A percentile compares a stretch with the other conserved stretches of the same genome.
phyloP scores from a whole-genome alignment of 2,113 vertebrate genomes.

The Saguinus midas region DNA sequence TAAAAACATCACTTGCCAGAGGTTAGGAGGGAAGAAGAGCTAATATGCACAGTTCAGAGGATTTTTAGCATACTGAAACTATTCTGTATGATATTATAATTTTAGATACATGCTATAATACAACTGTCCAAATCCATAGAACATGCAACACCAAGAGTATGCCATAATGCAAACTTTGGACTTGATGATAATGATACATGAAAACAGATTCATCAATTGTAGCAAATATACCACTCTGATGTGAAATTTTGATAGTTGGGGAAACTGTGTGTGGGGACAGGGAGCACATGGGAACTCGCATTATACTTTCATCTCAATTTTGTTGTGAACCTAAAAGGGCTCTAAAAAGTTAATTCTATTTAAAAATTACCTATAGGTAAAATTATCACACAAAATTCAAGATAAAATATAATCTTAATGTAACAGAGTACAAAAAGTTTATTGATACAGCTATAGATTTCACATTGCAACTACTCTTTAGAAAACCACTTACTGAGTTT shows the following conservation, averaged over 20 bases:
- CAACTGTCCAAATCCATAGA: neutral
- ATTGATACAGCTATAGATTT: neutral
- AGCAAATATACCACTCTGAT: neutral
- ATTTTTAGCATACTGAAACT: neutral
- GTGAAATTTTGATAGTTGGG: neutral
- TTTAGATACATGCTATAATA: neutral
- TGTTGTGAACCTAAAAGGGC: neutral
- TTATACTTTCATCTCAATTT: neutral
- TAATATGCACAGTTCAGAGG: neutral
- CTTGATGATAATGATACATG: neutral
- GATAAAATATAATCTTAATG: neutral
- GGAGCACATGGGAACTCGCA: neutral
- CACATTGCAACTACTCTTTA: neutral
- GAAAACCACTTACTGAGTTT: neutral
- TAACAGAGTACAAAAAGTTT: neutral
- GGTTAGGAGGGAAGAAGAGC: neutral
- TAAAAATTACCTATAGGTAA: neutral
- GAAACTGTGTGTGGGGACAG: neutral
- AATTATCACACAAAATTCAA: neutral
- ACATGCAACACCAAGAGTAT: neutral
- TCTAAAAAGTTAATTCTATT: neutral
- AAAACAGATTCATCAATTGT: accelerated
- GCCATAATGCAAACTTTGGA: neutral
- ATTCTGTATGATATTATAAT: neutral
- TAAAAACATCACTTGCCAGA: neutral